These are phyloP conservation scores for Melanotus villosus DNA, from an alignment of 2,888 invertebrate genomes.

Conservation along the genomic window DNA sequence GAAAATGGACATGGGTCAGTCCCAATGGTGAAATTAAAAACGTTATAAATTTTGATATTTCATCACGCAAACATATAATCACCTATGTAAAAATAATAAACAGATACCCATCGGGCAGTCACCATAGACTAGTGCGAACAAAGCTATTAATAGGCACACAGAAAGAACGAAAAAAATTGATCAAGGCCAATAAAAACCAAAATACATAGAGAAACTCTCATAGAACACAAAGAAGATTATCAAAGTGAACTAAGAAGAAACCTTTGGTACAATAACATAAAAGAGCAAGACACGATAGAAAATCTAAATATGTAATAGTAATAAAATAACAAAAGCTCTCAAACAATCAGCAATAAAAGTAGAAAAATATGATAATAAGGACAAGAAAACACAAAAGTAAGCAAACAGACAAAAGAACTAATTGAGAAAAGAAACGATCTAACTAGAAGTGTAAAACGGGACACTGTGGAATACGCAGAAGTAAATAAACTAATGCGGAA, in stretches of 20 bases:
- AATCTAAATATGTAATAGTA: background rate
- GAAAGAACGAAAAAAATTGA: no score
- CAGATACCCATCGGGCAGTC: background rate
- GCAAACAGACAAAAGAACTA: background rate
- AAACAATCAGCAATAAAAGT: background rate
- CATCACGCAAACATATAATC: background rate
- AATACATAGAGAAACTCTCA: background rate
- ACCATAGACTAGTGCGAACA: background rate
- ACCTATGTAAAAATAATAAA: background rate
- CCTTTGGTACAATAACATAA: background rate
- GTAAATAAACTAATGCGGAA: background rate
- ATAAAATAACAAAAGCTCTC: background rate
- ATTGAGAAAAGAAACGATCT: background rate
- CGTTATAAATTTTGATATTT: background rate
- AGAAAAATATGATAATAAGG: background rate
- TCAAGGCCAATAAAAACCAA: background rate
- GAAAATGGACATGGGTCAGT: slow-evolving; percentile 3
- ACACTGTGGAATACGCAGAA: background rate
- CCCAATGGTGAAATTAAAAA: background rate
- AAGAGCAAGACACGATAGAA: background rate
- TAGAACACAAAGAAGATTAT: background rate
- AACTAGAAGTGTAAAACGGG: background rate
- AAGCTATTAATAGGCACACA: no score
- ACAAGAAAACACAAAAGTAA: background rate
- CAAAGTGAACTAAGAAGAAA: background rate